Percentiles rank a stretch among this genome's conserved stretches.
Evolutionary conservation across 1,140 invertebrate species (phyloP).

Genomic region (Drosophila paulistorum): DNA sequence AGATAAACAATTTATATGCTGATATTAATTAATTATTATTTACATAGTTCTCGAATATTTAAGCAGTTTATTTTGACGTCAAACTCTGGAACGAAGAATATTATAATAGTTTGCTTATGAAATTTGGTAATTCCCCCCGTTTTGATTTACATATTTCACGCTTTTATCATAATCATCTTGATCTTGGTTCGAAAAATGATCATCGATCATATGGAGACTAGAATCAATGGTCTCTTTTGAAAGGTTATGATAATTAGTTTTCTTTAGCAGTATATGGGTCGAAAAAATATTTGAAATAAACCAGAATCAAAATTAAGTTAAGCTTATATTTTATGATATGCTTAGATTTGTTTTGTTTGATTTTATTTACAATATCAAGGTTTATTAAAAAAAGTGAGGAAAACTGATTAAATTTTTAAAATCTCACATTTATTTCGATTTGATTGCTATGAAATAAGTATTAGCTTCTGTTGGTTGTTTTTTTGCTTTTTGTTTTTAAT

Average conservation of each 20-base stretch:
- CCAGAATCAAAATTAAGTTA: too few species aligned
- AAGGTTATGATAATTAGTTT: neutral
- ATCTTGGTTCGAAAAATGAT: neutral
- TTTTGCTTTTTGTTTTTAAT: too few species aligned
- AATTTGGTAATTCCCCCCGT: slow-evolving; percentile 18
- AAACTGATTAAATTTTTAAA: too few species aligned
- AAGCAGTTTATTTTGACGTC: slow-evolving; percentile 19
- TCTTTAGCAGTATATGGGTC: too few species aligned
- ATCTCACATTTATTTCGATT: too few species aligned
- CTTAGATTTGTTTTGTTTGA: too few species aligned
- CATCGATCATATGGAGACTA: neutral
- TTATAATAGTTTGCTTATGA: neutral
- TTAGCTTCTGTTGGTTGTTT: too few species aligned
- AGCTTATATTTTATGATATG: too few species aligned
- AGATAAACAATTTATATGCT: slow-evolving; percentile 42
- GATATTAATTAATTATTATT: slow-evolving; percentile 44
- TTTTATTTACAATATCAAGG: too few species aligned
- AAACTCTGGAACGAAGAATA: neutral
- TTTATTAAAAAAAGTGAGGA: too few species aligned
- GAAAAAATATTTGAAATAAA: too few species aligned
- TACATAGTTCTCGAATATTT: slow-evolving; percentile 20
- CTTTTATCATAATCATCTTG: neutral
- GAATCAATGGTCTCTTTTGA: neutral
- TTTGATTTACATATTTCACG: neutral
- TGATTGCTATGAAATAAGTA: too few species aligned